Base-by-base conservation (phyloP, 2,888 invertebrate genomes). In the Periphyllus acericola region DNA sequence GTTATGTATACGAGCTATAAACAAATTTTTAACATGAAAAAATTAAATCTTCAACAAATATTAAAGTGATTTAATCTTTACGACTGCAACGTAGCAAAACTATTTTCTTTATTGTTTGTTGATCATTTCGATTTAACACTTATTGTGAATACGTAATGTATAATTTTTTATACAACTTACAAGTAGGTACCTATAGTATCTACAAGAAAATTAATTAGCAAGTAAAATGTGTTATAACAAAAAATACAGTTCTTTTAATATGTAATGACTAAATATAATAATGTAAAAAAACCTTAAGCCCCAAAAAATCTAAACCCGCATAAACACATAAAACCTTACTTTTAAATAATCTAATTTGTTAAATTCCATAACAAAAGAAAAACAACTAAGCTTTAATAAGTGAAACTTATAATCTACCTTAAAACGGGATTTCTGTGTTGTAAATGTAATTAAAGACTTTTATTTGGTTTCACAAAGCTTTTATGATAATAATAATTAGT, bases 391-490 rank as follows among this genome's bases (percentile, higher is more conserved):
- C 46, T 46, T 46, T n/a, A 66, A 66, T 9, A n/a, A 46, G 8
- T 46, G 1, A 21, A 6, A 66, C 66, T 66, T n/a, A 19, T 6
- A n/a, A 66, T n/a, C 3, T 55, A 55, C 55, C 1, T 55, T 21
- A 19, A 55, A 55, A 55, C 21, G 1, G 8, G n/a, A n/a, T n/a
- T 66, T 66, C 2, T 25, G 9, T 66, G n/a, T 21, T 1, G 5
- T 66, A n/a, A 66, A 55, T 55, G 3, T 17, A 55, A 55, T 55
- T 4, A 55, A 55, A 66, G n/a, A 66, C 66, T 66, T 52, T 52
- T 66, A 66, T 66, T 66, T 66, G 66, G 66, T 66, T 66, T 66
- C 66, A n/a, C 66, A n/a, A 66, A 66, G n/a, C 66, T 66, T 66
- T 66, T n/a, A 66, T 66, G 5, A 55, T 55, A 55, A 21, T 55